phyloP scores from a whole-genome alignment of 1,140 invertebrate genomes.

The Antheraea mylitta region DNA sequence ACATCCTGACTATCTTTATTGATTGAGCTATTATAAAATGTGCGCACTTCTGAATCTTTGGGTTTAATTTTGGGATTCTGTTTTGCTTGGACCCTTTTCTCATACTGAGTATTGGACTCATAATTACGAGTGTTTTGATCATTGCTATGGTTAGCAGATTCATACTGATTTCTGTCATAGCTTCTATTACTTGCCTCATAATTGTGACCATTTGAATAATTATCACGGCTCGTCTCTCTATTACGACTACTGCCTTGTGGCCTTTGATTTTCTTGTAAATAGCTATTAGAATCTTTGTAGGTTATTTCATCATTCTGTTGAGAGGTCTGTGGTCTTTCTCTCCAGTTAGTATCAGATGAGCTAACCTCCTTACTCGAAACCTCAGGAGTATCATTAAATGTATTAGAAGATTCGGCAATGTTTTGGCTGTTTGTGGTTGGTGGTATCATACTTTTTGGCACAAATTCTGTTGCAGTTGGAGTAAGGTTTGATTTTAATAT shows the following conservation, averaged over 20 bases:
- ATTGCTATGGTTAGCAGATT: not conserved
- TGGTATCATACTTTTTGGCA: slow-evolving; percentile 57
- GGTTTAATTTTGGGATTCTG: slow-evolving; percentile 53
- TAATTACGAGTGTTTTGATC: slow-evolving; percentile 6
- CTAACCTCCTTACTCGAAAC: slow-evolving; percentile 19
- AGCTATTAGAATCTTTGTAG: not conserved
- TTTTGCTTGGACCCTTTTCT: slow-evolving; percentile 45
- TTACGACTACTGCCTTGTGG: slow-evolving; percentile 1
- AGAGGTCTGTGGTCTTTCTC: slow-evolving; percentile 48
- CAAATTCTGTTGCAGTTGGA: slow-evolving; percentile 73
- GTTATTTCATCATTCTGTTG: slow-evolving; percentile 18
- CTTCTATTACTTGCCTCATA: not conserved
- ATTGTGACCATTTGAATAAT: not conserved
- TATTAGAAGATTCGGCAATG: slow-evolving; percentile 27
- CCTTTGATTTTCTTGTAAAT: slow-evolving; percentile 3
- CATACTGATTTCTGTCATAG: not conserved
- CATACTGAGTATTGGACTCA: slow-evolving; percentile 20
- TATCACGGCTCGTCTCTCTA: not conserved
- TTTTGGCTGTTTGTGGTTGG: slow-evolving; percentile 32
- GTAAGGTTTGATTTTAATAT: slow-evolving; percentile 68
- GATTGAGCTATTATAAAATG: slow-evolving; percentile 64
- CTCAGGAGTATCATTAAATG: slow-evolving; percentile 11
- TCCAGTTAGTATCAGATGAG: slow-evolving; percentile 55
- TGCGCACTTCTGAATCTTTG: slow-evolving; percentile 53
- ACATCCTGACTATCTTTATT: slow-evolving; percentile 55